Evolutionary conservation across 2,888 invertebrate species (phyloP).

Genomic region (Bombylius major): DNA sequence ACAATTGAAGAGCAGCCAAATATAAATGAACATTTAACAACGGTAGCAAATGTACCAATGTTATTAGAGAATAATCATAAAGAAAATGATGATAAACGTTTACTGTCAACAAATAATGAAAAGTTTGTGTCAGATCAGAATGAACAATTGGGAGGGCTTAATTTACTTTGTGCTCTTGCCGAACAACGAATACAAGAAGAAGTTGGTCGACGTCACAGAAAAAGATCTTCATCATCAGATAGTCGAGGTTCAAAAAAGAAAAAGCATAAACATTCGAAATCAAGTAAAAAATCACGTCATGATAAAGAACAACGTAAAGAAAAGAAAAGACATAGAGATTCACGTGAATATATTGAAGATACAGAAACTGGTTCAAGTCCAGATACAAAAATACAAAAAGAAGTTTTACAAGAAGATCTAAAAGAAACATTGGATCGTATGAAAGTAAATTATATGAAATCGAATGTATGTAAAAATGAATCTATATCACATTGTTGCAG

Average conservation of each 20-base stretch:
- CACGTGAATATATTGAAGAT: constrained; percentile 33
- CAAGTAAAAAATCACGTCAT: constrained; percentile 31
- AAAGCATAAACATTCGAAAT: constrained; percentile 39
- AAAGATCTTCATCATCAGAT: constrained; percentile 23
- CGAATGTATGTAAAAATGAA: constrained; percentile 18
- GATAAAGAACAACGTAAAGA: constrained; percentile 9
- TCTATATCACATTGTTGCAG: constrained; percentile 12
- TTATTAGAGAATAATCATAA: background rate
- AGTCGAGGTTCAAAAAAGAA: constrained; percentile 27
- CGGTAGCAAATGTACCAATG: constrained; percentile 23
- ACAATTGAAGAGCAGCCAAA: constrained; percentile 27
- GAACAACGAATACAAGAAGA: constrained; percentile 75
- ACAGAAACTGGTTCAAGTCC: constrained; percentile 25
- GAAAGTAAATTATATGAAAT: constrained; percentile 22
- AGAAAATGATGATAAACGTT: background rate
- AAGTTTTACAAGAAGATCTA: constrained; percentile 25
- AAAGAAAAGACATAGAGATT: constrained; percentile 20
- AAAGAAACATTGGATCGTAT: constrained; percentile 15
- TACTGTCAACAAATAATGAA: background rate
- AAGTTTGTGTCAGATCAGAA: constrained; percentile 17
- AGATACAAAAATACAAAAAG: constrained; percentile 2
- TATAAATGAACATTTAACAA: constrained; percentile 36
- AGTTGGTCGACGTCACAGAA: constrained; percentile 29
- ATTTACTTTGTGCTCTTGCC: constrained; percentile 68
- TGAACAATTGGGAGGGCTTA: constrained; percentile 50